phyloP scores from a whole-genome alignment of 2,797 vertebrate genomes.

The Scleropages formosus region DNA sequence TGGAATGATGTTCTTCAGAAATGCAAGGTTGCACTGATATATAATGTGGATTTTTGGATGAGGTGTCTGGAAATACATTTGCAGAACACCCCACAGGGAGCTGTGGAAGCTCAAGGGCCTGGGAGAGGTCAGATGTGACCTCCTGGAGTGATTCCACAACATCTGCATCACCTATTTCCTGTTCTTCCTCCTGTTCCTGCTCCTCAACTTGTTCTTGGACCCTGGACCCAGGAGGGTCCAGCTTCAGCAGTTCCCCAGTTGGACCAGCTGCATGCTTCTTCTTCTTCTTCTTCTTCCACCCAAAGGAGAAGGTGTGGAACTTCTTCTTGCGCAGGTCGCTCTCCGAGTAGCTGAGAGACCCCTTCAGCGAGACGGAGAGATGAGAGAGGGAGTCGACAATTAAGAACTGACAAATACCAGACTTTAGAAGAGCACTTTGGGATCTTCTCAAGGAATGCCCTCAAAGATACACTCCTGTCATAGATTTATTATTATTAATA shows the following conservation, averaged over 20 bases:
- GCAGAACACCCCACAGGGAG: neutral
- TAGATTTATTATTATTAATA: too few species aligned
- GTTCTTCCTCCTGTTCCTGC: slow-evolving; percentile 40
- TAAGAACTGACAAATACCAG: neutral
- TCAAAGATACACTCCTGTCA: too few species aligned
- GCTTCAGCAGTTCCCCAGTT: neutral
- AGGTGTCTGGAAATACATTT: too few species aligned
- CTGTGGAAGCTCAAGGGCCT: neutral
- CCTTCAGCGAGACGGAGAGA: slow-evolving; percentile 46
- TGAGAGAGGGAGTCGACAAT: neutral
- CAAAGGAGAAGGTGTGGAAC: slow-evolving; percentile 35
- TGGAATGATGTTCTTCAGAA: neutral
- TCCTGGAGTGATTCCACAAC: neutral
- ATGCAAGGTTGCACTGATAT: neutral
- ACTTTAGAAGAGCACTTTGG: too few species aligned
- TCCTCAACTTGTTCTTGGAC: slow-evolving; percentile 41
- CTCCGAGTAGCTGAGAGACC: slow-evolving; percentile 59
- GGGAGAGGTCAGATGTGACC: neutral
- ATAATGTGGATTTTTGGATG: too few species aligned
- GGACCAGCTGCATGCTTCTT: slow-evolving; percentile 12
- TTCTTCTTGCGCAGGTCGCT: slow-evolving; percentile 54
- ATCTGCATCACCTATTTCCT: slow-evolving; percentile 1
- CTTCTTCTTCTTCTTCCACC: slow-evolving; percentile 49
- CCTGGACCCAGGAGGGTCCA: neutral
- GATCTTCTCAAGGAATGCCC: too few species aligned